Evolutionary conservation across 2,797 vertebrate species (phyloP), one percentile per base, ranked within the genome.

Genomic region (Acrossocheilus fasciatus): DNA sequence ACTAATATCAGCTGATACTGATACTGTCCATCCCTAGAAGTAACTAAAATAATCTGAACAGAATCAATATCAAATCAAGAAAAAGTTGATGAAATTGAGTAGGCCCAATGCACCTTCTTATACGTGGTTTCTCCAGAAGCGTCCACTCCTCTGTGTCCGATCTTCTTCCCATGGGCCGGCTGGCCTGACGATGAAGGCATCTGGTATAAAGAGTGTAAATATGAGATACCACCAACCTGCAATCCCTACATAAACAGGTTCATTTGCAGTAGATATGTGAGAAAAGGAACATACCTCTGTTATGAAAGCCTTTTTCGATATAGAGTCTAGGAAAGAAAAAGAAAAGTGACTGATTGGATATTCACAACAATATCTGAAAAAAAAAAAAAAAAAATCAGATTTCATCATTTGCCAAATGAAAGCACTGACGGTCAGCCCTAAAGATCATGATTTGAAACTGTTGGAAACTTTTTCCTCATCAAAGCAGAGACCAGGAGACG

Each of bases 71-170:
- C 6, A 23, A 57, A 57, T 57, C 11, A 23, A 54, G 30, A 36
- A 76, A 36, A 77, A 8, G 74, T 39, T 23, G 30, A 20, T 54
- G 18, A 77, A n/a, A 57, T n/a, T 39, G 20, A 39, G 36, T 39
- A 2, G n/a, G 9, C 12, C 6, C 23, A 52, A 39, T 20, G 45
- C 89, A 99, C 98, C 97, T 99, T 99, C 92, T 99, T 99, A 92
- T 99, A 99, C 10, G 98, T 99, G 39, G 98, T 99, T 92, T 99
- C 98, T 4, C 98, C 98, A 0, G 98, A 99, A 1, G 98, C 98
- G 11, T 99, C 98, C 78, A 99, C 98, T 0, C 98, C 96, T 91
- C 98, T 96, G 93, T 99, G 98, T 72, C 98, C 98, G 18, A 99
- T 96, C 93, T 97, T 99, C 94, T 96, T 98, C 4, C 97, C 96